Base-by-base conservation (phyloP, 1,140 invertebrate genomes). In the Sminthurides bifidus region DNA sequence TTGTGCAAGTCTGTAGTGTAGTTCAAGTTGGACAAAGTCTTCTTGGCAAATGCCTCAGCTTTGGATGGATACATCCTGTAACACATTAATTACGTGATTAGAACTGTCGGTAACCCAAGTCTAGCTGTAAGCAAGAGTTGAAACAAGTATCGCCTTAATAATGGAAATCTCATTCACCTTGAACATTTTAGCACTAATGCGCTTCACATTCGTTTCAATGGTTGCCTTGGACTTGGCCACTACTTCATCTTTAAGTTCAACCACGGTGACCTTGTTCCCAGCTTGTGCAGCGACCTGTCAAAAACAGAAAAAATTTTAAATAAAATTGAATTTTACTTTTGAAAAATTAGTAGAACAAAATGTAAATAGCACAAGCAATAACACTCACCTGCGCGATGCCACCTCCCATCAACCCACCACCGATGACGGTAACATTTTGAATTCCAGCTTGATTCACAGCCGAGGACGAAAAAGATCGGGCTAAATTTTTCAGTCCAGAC, bases 361-460 rank as follows among this genome's bases (percentile, higher is more conserved):
- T 45, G 5, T 14, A 50, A 44, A 40, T 44, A 31, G 45, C 52
- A 49, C 17, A 2, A 24, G 23, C 1, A 6, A 19, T 52, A 3
- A 23, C 4, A 67, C 65, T 68, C 74, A 88, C 85, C 78, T 93
- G 87, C 46, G 88, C 87, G 67, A 92, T 92, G 29, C 84, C 84
- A 35, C 82, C 80, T 21, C 85, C 85, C 85, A 92, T 92, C 1
- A 90, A 70, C 21, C 89, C 89, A 59, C 85, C 81, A 23, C 89
- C 89, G 61, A 92, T 82, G 33, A 92, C 78, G 12, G 84, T 84
- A 26, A 92, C 79, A 76, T 87, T 80, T 69, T 88, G 86, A 41
- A 91, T 81, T n/a, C n/a, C n/a, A 0, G 49, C 33, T 23, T 38
- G 17, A 6, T 40, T 52, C 1, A 38, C 21, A 1, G 49, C 33